These are phyloP conservation scores for Leptogaster cylindrica DNA, from an alignment of 2,888 invertebrate species.

Conservation along the genomic window DNA sequence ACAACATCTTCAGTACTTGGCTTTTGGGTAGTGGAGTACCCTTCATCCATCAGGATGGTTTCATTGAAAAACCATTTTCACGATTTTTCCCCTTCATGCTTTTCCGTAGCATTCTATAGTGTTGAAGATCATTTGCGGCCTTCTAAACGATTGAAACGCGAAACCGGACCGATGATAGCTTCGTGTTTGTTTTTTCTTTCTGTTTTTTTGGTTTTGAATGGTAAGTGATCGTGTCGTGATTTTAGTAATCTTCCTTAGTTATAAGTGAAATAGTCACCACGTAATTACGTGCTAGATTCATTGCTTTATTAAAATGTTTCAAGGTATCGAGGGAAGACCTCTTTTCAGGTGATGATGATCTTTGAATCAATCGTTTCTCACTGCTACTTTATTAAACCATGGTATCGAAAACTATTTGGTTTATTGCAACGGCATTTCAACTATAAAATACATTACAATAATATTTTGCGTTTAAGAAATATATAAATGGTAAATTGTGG, in stretches of 20 bases:
- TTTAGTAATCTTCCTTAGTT: slow-evolving; percentile 44
- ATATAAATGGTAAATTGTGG: slow-evolving; percentile 44
- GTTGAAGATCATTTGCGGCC: slow-evolving; percentile 16
- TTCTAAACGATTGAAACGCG: slow-evolving; percentile 33
- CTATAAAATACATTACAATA: slow-evolving; percentile 30
- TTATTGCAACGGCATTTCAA: background rate
- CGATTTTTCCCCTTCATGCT: slow-evolving; percentile 44
- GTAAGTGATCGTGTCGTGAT: slow-evolving; percentile 46
- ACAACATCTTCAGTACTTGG: background rate
- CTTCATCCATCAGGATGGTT: slow-evolving; percentile 32
- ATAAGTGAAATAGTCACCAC: slow-evolving; percentile 45
- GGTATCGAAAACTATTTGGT: background rate
- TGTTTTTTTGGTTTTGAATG: slow-evolving; percentile 25
- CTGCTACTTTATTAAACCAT: slow-evolving; percentile 25
- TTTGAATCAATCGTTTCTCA: slow-evolving; percentile 19
- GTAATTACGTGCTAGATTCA: slow-evolving; percentile 46
- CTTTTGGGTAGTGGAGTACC: slow-evolving; percentile 21
- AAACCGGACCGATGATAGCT: background rate
- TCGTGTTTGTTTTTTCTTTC: too few relatives aligned
- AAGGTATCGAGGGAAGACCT: slow-evolving; percentile 28
- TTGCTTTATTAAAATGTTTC: slow-evolving; percentile 46
- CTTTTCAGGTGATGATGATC: slow-evolving; percentile 31
- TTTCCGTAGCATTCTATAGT: slow-evolving; percentile 11
- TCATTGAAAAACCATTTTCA: slow-evolving; percentile 47
- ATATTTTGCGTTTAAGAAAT: slow-evolving; percentile 10